These are phyloP conservation scores for Macquaria australasica DNA, from an alignment of 2,113 vertebrate species.

Conservation along the genomic window DNA sequence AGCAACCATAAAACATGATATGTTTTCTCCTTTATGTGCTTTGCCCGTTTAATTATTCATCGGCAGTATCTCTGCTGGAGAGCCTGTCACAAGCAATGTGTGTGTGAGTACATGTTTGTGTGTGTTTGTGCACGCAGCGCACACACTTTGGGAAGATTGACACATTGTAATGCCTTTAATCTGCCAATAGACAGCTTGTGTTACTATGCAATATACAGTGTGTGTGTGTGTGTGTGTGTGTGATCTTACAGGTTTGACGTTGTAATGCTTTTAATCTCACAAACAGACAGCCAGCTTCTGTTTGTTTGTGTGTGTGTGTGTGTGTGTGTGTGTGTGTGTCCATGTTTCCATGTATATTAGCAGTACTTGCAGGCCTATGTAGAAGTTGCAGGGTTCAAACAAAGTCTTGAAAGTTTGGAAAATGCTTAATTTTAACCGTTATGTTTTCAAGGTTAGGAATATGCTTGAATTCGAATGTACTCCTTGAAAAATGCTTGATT, in stretches of 20 bases:
- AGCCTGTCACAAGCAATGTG: not conserved
- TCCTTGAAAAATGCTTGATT: no score
- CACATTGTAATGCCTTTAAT: constrained; percentile 51
- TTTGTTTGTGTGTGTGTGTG: constrained; percentile 9
- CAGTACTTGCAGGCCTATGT: not conserved
- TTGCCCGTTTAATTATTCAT: constrained; percentile 70
- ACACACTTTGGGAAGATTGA: constrained; percentile 27
- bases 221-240: constrained; percentile 35
- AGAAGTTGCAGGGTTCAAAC: no score
- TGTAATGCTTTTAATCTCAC: constrained; percentile 35
- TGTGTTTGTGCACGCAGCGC: not conserved
- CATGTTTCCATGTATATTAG: not conserved
- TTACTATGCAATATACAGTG: not conserved
- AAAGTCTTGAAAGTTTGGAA: no score
- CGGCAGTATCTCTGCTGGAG: constrained; percentile 6
- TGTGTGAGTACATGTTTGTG: not conserved
- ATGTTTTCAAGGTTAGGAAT: no score
- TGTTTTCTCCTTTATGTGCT: constrained; percentile 63
- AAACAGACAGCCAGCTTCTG: not conserved
- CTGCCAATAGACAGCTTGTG: constrained; percentile 5
- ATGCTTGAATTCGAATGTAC: no score
- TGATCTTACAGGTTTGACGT: constrained; percentile 3
- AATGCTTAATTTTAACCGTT: no score
- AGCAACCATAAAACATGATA: constrained; percentile 58
- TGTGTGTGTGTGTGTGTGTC: not conserved